A percentile compares a stretch with the other conserved stretches of the same genome.
These are phyloP conservation scores for Mormoops blainvillei DNA, from an alignment of 2,113 vertebrate genomes.

Conservation along the genomic window DNA sequence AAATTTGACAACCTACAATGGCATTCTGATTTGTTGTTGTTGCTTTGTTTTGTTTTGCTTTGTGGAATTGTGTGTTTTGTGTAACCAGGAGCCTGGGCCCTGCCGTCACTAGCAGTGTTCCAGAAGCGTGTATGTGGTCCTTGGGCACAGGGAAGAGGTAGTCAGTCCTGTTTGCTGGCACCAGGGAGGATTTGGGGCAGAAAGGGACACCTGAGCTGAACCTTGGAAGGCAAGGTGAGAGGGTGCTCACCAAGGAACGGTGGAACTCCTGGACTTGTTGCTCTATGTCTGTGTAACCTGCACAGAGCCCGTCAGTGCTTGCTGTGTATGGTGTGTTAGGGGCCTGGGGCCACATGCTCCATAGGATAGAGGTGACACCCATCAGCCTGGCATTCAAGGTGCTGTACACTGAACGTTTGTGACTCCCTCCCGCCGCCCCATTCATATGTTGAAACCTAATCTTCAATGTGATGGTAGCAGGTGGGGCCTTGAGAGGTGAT, in stretches of 20 bases:
- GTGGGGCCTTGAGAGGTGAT: background rate
- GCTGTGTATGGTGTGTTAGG: background rate
- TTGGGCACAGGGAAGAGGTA: background rate
- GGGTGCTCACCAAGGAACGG: background rate
- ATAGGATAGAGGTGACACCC: background rate
- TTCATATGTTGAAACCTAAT: background rate
- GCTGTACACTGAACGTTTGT: background rate
- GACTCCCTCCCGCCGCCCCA: background rate
- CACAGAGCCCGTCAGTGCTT: rapidly evolving
- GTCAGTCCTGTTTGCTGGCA: background rate
- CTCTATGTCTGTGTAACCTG: background rate
- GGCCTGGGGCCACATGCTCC: background rate
- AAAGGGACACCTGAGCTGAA: background rate
- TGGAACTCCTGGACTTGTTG: background rate
- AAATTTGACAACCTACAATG: background rate
- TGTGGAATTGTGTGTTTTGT: background rate
- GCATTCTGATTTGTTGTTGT: background rate
- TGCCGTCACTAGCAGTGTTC: too few relatives aligned
- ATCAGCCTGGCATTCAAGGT: background rate
- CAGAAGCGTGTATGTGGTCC: background rate
- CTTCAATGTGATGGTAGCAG: background rate
- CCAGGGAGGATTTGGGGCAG: background rate
- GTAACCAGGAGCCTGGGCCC: background rate
- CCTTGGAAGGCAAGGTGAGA: background rate
- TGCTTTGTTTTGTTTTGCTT: too few relatives aligned